Evolutionary conservation across 2,113 vertebrate genomes (phyloP), one percentile per base, ranked within the genome.

Genomic region (Climacteris rufus): DNA sequence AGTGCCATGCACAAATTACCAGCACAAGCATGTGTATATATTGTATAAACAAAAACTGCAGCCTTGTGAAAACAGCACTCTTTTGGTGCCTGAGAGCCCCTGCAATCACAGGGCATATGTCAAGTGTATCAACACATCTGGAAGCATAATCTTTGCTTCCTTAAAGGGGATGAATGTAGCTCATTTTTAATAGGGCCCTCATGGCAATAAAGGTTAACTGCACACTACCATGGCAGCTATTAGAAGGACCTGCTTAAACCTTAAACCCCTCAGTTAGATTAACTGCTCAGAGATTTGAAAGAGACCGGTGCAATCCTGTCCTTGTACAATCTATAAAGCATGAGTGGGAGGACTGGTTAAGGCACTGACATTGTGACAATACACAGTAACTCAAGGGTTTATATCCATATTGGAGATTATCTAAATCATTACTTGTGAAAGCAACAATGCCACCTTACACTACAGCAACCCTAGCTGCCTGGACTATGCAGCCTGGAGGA

Each of bases 201-300:
- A 86, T 1, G 69, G 94, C 94, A 96, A 93, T 95, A 96, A 96
- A 96, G 88, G 94, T 96, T 97, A 97, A 97, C 90, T 88, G 81
- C 81, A 90, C 78, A 27, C 71, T 54, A 68, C 82, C 78, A 88
- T 0, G 0, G 54, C 75, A 96, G 60, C 88, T 95, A 71, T 96
- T 97, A 95, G 84, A 90, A 91, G 65, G 88, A 95, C 81, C 93
- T 89, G 93, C 64, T 94, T 76, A 97, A 94, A 89, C 83, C 71
- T 94, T 93, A 93, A 95, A 95, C 74, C 72, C 86, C 91, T 94
- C 94, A 71, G 75, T 81, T 70, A 95, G 90, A 97, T 95, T 95
- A 96, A 95, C 91, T 82, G 83, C 82, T 95, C 52, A 37, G 96
- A 57, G 86, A 49, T 66, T 84, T 88, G 83, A 61, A 94, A 44